A percentile compares a stretch with the other conserved stretches of the same genome.
Evolutionary conservation across 2,888 invertebrate genomes (phyloP).

Genomic region (Acanthopleura granulata): DNA sequence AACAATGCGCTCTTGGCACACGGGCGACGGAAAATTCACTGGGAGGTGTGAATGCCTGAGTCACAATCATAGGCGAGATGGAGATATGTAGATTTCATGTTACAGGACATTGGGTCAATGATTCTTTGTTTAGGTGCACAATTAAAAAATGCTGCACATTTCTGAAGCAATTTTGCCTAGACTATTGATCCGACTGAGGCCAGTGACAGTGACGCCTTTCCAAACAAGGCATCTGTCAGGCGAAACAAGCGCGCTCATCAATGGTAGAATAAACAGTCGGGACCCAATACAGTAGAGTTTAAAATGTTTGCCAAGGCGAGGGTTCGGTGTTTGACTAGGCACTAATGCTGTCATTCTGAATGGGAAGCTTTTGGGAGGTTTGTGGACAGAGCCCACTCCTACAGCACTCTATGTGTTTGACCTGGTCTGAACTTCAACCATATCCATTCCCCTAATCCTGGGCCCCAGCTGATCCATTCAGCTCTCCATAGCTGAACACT

Average conservation of each 20-base stretch:
- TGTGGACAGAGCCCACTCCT: not conserved
- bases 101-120: constrained; percentile 8
- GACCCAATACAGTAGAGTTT: no score
- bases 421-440: constrained; percentile 6
- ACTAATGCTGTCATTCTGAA: not conserved
- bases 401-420: not conserved
- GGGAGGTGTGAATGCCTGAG: not conserved
- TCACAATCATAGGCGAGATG: not conserved
- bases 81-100: constrained; percentile 16
- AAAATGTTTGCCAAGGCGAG: not conserved
- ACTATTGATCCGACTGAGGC: no score
- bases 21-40: not conserved
- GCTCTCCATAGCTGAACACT: no score
- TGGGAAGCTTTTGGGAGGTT: not conserved
- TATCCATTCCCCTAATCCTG: not conserved
- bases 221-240: constrained; percentile 5
- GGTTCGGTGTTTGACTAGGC: not conserved
- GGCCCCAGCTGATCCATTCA: not conserved
- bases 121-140: not conserved
- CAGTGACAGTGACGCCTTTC: not conserved
- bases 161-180: not conserved
- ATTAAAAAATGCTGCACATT: not conserved
- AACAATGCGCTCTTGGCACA: not conserved
- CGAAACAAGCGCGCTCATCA: no score
- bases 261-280: no score